Evolutionary conservation across 2,797 vertebrate genomes (phyloP), one percentile per base, ranked within the genome.

Genomic region (Pangasius djambal): DNA sequence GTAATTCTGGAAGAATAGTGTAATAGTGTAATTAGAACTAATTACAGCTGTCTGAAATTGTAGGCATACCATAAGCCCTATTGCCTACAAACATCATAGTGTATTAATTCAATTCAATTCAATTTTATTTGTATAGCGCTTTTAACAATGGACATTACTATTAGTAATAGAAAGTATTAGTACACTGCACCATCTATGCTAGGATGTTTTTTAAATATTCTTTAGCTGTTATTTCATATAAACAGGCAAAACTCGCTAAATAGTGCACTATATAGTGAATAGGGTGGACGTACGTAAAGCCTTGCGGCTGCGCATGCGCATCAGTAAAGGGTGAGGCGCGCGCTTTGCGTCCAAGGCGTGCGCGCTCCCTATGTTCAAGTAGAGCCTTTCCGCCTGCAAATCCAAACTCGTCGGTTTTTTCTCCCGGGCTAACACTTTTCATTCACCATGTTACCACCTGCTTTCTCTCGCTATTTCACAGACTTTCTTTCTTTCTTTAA

Each of bases 391-490:
- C 88, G 91, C n/a, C 77, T 89, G 55, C 67, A 57, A 16, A 31
- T 93, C 95, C 94, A 96, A 94, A 95, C 93, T 93, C 90, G 93
- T 22, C 40, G 13, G 7, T 25, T 15, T 94, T 96, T 96, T 95
- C 91, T 94, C 90, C 92, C 18, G 18, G 69, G 34, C 92, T 83
- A 74, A 16, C 81, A 89, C 94, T 96, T 95, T 96, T 96, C 95
- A 95, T 96, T 96, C 96, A 95, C 93, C 89, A 91, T 96, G 95
- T 96, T 95, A 95, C 92, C 93, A 93, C 93, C 92, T 92, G 94
- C 94, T 94, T 94, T 95, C 94, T 93, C 91, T 91, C 89, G 79
- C 91, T 93, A 92, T 92, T 92, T 93, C 91, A 77, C 91, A 59
- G 48, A 83, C 78, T n/a, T 91, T 90, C 91, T 91, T 90, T 92